Percentiles rank a stretch among this genome's conserved stretches.
phyloP scores from a whole-genome alignment of 2,888 invertebrate genomes.

The Listrodromus nycthemerus region DNA sequence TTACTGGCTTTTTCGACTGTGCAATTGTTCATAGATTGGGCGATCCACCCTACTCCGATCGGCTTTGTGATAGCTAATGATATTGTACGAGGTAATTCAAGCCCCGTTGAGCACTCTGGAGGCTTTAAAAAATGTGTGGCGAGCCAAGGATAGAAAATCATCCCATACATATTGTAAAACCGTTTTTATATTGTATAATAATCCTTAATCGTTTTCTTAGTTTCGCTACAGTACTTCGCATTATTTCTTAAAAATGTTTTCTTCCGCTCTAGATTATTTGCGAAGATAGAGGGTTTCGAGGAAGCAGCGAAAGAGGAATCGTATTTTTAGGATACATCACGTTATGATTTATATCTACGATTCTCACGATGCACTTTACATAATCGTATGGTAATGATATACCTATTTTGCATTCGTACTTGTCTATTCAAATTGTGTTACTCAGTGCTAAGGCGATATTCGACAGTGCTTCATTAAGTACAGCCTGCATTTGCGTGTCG shows the following conservation, averaged over 20 bases:
- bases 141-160: too few relatives aligned
- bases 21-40: too few relatives aligned
- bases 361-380: background rate
- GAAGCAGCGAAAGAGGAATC: background rate
- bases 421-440: background rate
- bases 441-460: background rate
- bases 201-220: too few relatives aligned
- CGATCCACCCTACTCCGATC: too few relatives aligned
- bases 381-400: background rate
- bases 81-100: too few relatives aligned
- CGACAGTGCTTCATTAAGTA: background rate
- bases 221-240: background rate
- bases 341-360: background rate
- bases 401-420: background rate
- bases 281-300: background rate
- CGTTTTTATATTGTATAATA: too few relatives aligned
- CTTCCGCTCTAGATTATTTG: background rate
- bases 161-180: too few relatives aligned
- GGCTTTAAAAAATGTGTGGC: too few relatives aligned
- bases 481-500: background rate
- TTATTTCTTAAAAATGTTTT: background rate
- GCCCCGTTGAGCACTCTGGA: too few relatives aligned
- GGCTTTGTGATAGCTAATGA: too few relatives aligned
- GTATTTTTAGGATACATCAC: background rate
- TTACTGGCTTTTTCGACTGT: too few relatives aligned